Evolutionary conservation across 2,888 invertebrate genomes (phyloP).

Genomic region (Alitta virens): DNA sequence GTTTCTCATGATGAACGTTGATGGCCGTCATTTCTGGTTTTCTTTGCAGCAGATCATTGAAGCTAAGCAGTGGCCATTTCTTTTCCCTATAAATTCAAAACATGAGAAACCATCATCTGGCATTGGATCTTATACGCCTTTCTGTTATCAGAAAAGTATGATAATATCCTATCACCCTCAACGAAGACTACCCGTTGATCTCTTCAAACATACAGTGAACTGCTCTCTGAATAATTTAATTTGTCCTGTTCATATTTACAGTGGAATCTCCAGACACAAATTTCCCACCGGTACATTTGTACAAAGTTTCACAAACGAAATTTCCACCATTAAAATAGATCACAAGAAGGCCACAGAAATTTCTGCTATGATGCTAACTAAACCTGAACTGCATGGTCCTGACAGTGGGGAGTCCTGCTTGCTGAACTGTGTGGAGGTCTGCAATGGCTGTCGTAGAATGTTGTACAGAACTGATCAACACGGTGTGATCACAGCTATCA

Average conservation of each 20-base stretch:
- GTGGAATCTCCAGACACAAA: conserved; percentile 27
- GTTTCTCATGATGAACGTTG: conserved; percentile 18
- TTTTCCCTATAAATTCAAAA: conserved; percentile 26
- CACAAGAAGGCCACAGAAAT: conserved; percentile 2
- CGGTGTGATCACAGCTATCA: conserved; percentile 24
- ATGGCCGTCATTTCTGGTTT: conserved; percentile 18
- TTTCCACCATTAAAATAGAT: background rate
- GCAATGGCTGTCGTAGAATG: conserved; percentile 1
- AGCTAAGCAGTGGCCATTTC: conserved; percentile 26
- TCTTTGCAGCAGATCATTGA: conserved; percentile 25
- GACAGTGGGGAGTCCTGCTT: conserved; percentile 11
- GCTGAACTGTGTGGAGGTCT: conserved; percentile 13
- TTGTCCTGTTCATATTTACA: conserved; percentile 31
- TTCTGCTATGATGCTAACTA: background rate
- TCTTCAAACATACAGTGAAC: conserved; percentile 26
- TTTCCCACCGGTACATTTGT: conserved; percentile 21
- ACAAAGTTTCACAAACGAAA: conserved; percentile 7
- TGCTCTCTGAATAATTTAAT: conserved; percentile 24
- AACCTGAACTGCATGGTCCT: conserved; percentile 9
- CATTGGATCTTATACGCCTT: conserved; percentile 27
- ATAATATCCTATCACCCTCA: conserved; percentile 21
- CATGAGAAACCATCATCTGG: conserved; percentile 27
- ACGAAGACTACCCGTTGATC: conserved; percentile 19
- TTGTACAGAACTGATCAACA: conserved; percentile 1
- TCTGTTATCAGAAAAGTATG: conserved; percentile 27